A percentile compares a stretch with the other conserved stretches of the same genome.
Conservation (phyloP, 2,888 invertebrate genomes). For the Gymnocheta viridis region DNA sequence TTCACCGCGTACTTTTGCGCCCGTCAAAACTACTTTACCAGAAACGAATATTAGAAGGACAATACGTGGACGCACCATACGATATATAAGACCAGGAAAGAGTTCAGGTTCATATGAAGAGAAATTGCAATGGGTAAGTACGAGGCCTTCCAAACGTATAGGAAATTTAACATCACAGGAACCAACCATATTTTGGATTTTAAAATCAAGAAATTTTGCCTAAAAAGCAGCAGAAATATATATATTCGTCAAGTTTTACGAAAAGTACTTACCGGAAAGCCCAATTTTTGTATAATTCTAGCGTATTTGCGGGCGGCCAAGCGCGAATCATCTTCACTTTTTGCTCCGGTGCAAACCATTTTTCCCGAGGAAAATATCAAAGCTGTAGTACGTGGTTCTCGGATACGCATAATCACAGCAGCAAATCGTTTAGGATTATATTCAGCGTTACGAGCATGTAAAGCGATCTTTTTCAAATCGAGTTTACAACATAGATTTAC, state of each 20-base stretch:
- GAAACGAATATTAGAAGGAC: constrained; percentile 99
- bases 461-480: constrained; percentile 97
- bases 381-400: constrained; percentile 92
- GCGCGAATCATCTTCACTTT: constrained; percentile 90
- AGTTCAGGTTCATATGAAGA: constrained; percentile 98
- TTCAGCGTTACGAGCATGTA: constrained; percentile 99
- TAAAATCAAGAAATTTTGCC: constrained; percentile 92
- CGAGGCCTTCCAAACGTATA: constrained; percentile 88
- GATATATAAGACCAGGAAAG: constrained; percentile 98
- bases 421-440: constrained; percentile 99
- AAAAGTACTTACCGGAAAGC: constrained; percentile 85
- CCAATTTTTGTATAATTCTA: constrained; percentile 91
- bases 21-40: constrained; percentile 99
- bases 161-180: constrained; percentile 91
- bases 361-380: constrained; percentile 91
- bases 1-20: constrained; percentile 94
- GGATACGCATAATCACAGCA: constrained; percentile 98
- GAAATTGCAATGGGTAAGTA: constrained; percentile 89
- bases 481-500: constrained; percentile 97
- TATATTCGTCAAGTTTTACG: constrained; percentile 75
- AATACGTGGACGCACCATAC: constrained; percentile 98
- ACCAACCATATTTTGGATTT: constrained; percentile 91
- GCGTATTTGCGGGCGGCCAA: constrained; percentile 92
- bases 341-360: constrained; percentile 92
- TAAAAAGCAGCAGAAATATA: constrained; percentile 78